These are phyloP conservation scores for Napeogenes sylphis DNA, from an alignment of 2,888 invertebrate genomes.

Conservation along the genomic window DNA sequence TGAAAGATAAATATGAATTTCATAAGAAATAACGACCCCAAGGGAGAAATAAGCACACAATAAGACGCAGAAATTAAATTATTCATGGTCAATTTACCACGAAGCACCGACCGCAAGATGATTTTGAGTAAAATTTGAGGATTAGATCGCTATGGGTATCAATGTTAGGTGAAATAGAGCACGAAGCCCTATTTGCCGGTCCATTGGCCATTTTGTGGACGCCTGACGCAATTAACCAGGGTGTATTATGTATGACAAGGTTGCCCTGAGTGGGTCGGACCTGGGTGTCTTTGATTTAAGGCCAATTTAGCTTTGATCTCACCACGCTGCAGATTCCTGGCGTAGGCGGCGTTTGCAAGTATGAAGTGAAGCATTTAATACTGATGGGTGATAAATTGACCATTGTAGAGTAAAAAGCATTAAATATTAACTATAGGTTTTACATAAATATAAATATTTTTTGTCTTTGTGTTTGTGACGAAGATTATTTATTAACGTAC, in stretches of 20 bases:
- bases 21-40: no score
- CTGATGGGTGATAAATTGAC: no score
- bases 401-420: no score
- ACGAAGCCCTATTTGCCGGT: slow-evolving; percentile 70
- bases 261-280: slow-evolving; percentile 12
- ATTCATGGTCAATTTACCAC: slow-evolving; percentile 51
- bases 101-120: slow-evolving; percentile 31
- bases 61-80: slow-evolving; percentile 48
- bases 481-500: no score
- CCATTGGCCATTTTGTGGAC: slow-evolving; percentile 58
- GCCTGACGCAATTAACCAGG: slow-evolving; percentile 54
- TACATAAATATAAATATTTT: no score
- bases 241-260: slow-evolving; percentile 24
- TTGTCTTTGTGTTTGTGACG: no score
- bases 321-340: neutral
- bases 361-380: neutral
- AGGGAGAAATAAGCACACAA: slow-evolving; percentile 23
- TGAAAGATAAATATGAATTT: no score
- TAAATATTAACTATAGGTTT: no score
- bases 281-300: slow-evolving; percentile 2
- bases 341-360: neutral
- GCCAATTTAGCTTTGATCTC: slow-evolving; percentile 2
- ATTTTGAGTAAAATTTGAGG: slow-evolving; percentile 48
- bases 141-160: slow-evolving; percentile 56
- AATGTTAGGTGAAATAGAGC: slow-evolving; percentile 60